Conservation (phyloP, 2,797 vertebrate genomes). For the Coracias cyanogaster region DNA sequence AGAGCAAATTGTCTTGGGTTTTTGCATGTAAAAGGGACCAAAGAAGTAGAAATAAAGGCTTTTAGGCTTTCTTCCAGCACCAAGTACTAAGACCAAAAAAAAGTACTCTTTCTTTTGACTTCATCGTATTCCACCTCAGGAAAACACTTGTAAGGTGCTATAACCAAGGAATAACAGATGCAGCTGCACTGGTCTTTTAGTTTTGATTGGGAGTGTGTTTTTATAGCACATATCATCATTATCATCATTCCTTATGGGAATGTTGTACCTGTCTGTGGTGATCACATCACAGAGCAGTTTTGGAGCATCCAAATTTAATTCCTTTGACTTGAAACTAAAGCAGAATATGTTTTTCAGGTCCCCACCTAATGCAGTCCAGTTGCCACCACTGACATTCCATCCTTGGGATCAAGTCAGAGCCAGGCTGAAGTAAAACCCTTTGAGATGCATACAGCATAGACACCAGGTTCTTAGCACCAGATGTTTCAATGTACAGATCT, state of each 20-base stretch:
- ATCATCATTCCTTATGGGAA: not conserved
- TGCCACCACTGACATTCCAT: not conserved
- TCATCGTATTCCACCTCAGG: not conserved
- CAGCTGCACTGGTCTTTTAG: not conserved
- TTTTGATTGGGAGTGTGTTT: not conserved
- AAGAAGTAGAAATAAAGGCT: not conserved
- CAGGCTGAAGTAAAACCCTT: not conserved
- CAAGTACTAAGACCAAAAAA: not conserved
- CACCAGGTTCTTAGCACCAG: not conserved
- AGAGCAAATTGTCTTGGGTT: not conserved
- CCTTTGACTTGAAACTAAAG: not conserved
- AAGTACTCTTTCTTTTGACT: not conserved
- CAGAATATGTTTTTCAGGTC: not conserved
- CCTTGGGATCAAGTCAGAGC: not conserved
- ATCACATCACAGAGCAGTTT: not conserved
- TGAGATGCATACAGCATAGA: not conserved
- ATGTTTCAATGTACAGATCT: not conserved
- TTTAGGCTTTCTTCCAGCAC: not conserved
- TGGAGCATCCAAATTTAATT: not conserved
- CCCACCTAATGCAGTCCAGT: not conserved
- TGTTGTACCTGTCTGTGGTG: not conserved
- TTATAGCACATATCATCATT: not conserved
- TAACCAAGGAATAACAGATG: not conserved
- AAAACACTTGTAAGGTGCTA: not conserved
- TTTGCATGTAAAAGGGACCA: not conserved